Evolutionary conservation across 1,140 invertebrate species (phyloP), one percentile per base, ranked within the genome.

Genomic region (Drepana arcuata): DNA sequence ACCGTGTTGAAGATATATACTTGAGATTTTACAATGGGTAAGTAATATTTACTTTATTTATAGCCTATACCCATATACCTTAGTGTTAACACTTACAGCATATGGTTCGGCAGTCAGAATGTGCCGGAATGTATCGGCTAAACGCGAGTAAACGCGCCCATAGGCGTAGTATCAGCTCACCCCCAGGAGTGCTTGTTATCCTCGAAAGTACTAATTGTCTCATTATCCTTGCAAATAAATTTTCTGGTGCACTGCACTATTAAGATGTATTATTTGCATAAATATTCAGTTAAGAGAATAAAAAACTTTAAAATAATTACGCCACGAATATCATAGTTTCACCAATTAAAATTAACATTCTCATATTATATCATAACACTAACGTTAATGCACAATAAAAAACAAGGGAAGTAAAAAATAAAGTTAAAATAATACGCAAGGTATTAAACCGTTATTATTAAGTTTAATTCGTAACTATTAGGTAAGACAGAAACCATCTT

Each of bases 1-100:
- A 81, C 34, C 38, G 61, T 21, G 40, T 75, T 28, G 72, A 79
- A 51, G 77, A 81, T 25, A 75, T 81, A 27, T 81, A 75, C 43
- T 34, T 81, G 14, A 60, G 77, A 27, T 74, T 71, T 58, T 81
- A 77, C 33, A 81, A 77, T 65, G 77, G 73, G 77, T 81, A 59
- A 48, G 67, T 35, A 10, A 2, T 6, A 9, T 10, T 30, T 5
- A 4, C 18, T 21, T 5, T 21, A 5, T 21, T 21, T 21, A 5
- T 4, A 5, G 4, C 18, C 18, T 21, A 21, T 9, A 9, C 18
- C 9, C n/a, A n/a, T n/a, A n/a, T 5, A 9, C 18, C 4, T 21
- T 9, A 21, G 18, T 9, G 18, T 21, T 9, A 21, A 21, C 18
- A 26, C 10, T 10, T 4, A 26, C 24, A 10, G 24, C 24, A 26